These are phyloP conservation scores for Callimorpha dominula DNA, from an alignment of 2,888 invertebrate genomes.

Conservation along the genomic window DNA sequence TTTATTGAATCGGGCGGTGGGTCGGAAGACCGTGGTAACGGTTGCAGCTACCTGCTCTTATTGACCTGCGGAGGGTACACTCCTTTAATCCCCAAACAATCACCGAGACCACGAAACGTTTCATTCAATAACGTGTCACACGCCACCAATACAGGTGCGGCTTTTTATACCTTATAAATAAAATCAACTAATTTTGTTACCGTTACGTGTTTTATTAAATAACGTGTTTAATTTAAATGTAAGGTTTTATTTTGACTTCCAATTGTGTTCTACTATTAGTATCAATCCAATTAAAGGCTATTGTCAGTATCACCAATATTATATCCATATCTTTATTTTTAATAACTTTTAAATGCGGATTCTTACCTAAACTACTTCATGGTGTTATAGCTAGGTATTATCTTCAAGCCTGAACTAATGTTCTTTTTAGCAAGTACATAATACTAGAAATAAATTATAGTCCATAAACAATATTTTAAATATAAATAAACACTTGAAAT, in stretches of 20 bases:
- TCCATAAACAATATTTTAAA: background rate
- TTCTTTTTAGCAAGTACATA: background rate
- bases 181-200: constrained; percentile 24
- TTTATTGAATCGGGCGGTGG: constrained; percentile 33
- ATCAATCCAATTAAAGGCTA: background rate
- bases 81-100: constrained; percentile 72
- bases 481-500: background rate
- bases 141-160: constrained; percentile 41
- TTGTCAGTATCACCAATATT: background rate
- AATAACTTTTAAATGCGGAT: background rate
- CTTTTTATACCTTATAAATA: constrained; percentile 29
- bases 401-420: background rate
- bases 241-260: background rate
- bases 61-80: constrained; percentile 74
- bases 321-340: too few relatives aligned
- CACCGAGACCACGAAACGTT: constrained; percentile 74
- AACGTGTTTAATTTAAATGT: background rate
- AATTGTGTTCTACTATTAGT: background rate
- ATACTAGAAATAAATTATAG: background rate
- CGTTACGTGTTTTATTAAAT: constrained; percentile 19
- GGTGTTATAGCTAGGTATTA: too few relatives aligned
- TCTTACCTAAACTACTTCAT: background rate
- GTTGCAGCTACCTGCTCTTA: constrained; percentile 75
- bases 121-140: constrained; percentile 60
- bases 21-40: constrained; percentile 19